These are phyloP conservation scores for Phengaris arion DNA, from an alignment of 2,888 invertebrate genomes.

Conservation along the genomic window DNA sequence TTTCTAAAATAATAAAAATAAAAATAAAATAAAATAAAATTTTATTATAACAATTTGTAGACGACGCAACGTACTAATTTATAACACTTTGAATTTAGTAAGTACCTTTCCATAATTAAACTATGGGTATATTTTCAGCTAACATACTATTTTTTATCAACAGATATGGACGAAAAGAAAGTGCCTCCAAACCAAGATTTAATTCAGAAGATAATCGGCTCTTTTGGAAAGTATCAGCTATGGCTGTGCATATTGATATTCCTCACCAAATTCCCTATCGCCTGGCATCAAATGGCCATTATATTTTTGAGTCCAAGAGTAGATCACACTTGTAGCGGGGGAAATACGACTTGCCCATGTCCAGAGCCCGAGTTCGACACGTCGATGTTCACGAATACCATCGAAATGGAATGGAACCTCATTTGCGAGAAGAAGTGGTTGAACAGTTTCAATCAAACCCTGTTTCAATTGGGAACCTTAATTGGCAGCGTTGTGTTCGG, in stretches of 20 bases:
- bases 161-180: slow-evolving; percentile 42
- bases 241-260: slow-evolving; percentile 62
- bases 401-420: slow-evolving; percentile 87
- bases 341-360: slow-evolving; percentile 76
- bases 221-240: slow-evolving; percentile 76
- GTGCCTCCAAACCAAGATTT: slow-evolving; percentile 49
- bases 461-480: slow-evolving; percentile 87
- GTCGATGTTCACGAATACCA: slow-evolving; percentile 83
- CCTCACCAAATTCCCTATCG: slow-evolving; percentile 68
- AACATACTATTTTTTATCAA: slow-evolving; percentile 37
- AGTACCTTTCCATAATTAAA: too few species aligned
- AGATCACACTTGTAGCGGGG: slow-evolving; percentile 51
- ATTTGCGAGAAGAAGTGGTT: slow-evolving; percentile 83
- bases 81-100: too few species aligned
- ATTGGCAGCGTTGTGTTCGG: slow-evolving; percentile 87
- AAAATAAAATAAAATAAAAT: too few species aligned
- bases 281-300: slow-evolving; percentile 75
- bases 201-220: slow-evolving; percentile 67
- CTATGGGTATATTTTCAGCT: too few species aligned
- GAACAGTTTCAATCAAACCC: slow-evolving; percentile 84
- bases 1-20: too few species aligned
- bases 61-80: too few species aligned
- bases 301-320: slow-evolving; percentile 71
- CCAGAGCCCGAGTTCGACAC: slow-evolving; percentile 80
- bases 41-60: too few species aligned